Evolutionary conservation across 2,113 vertebrate genomes (phyloP).

Genomic region (Hemibagrus wyckioides): DNA sequence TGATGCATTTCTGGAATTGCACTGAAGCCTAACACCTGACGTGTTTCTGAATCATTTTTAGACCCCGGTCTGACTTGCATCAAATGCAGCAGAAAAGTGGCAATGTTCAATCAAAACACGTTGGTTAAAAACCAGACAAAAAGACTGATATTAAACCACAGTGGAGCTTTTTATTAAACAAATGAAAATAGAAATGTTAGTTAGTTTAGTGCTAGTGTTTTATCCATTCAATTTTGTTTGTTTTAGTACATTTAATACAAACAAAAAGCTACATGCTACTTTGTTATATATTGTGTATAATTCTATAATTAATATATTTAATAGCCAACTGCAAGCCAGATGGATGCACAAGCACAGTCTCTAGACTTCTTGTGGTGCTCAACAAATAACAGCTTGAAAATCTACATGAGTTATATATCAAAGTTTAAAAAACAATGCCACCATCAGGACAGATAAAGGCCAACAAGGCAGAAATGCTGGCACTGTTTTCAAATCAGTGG

Average conservation of each 20-base stretch:
- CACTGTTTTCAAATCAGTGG: background rate
- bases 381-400: background rate
- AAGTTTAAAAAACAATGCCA: background rate
- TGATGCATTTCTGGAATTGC: background rate
- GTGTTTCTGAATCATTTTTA: background rate
- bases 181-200: background rate
- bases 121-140: background rate
- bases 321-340: background rate
- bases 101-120: background rate
- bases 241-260: background rate
- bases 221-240: too few relatives aligned
- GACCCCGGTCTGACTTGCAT: background rate
- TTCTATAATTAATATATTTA: background rate
- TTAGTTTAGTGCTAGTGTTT: background rate
- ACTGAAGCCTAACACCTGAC: background rate
- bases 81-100: background rate
- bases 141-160: background rate
- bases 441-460: background rate
- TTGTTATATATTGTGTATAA: background rate
- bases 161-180: background rate
- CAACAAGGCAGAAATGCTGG: background rate
- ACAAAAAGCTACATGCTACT: background rate
- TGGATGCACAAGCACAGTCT: background rate
- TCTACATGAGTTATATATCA: background rate
- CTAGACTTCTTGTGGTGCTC: background rate